phyloP scores from a whole-genome alignment of 2,113 vertebrate species.

The Rutilus rutilus region DNA sequence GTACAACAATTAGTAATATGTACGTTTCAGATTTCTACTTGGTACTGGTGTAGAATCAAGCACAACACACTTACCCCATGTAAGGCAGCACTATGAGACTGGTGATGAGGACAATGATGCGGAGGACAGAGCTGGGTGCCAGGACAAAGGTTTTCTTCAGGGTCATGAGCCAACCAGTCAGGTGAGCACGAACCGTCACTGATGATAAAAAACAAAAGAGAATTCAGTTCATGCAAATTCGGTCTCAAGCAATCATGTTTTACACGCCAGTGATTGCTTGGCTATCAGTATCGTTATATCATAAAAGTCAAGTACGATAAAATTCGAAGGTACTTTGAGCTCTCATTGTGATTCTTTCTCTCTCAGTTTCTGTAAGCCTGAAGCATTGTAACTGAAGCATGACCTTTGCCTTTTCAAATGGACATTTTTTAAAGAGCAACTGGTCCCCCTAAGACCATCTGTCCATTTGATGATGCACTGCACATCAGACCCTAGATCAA shows the following conservation, averaged over 20 bases:
- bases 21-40: not conserved
- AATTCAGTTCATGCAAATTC: not conserved
- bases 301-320: not conserved
- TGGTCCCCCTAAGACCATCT: not conserved
- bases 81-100: conserved; percentile 89
- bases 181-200: conserved; percentile 86
- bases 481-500: not conserved
- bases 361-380: not conserved
- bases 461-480: conserved; percentile 10
- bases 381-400: not conserved
- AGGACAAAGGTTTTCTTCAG: conserved; percentile 90
- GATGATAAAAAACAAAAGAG: conserved; percentile 15
- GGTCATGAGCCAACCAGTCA: conserved; percentile 92
- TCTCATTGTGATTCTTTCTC: not conserved
- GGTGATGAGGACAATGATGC: conserved; percentile 88
- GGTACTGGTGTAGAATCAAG: too few relatives aligned
- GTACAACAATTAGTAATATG: not conserved
- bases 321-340: not conserved
- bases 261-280: not conserved
- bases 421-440: conserved; percentile 26
- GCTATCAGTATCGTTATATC: not conserved
- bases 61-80: conserved; percentile 77
- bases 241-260: not conserved
- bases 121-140: conserved; percentile 88
- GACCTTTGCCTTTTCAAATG: conserved; percentile 20